These are phyloP conservation scores for Cylindroiulus punctatus DNA, from an alignment of 2,888 invertebrate genomes.

Conservation along the genomic window DNA sequence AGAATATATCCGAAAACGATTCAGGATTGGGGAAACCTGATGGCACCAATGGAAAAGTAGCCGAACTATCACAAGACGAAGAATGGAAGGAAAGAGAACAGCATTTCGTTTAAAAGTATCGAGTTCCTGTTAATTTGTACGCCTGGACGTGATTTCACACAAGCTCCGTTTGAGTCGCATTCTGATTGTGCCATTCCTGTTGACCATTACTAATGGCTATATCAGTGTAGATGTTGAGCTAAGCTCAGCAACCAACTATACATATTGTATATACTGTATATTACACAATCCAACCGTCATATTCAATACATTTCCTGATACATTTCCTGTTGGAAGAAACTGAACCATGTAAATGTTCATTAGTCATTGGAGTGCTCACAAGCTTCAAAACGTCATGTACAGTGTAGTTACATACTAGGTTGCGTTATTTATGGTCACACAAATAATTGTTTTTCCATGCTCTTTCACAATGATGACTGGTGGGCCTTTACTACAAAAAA, in stretches of 20 bases:
- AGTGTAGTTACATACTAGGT: not conserved
- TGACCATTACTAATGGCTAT: conserved; percentile 15
- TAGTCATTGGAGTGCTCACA: conserved; percentile 28
- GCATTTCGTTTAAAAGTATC: not conserved
- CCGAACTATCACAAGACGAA: not conserved
- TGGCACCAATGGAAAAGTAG: not conserved
- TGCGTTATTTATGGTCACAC: not conserved
- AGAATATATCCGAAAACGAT: not conserved
- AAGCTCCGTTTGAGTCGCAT: not conserved
- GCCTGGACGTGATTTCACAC: not conserved
- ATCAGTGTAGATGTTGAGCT: not conserved
- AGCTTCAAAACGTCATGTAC: not conserved
- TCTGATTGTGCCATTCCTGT: conserved; percentile 27
- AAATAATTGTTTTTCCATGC: not conserved
- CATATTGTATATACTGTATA: not conserved
- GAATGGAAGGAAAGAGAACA: conserved; percentile 38
- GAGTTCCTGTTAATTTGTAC: not conserved
- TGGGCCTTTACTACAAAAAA: no score
- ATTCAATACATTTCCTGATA: not conserved
- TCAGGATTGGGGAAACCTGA: not conserved
- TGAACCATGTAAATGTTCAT: not conserved
- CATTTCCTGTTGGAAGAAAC: not conserved
- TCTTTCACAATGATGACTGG: not conserved
- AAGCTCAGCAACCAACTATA: not conserved
- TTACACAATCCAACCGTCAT: not conserved